Evolutionary conservation across 92 coral and sea anemone genomes (phyloP), one percentile per base, ranked within the genome.

Genomic region (Zoanthus gigantus): DNA sequence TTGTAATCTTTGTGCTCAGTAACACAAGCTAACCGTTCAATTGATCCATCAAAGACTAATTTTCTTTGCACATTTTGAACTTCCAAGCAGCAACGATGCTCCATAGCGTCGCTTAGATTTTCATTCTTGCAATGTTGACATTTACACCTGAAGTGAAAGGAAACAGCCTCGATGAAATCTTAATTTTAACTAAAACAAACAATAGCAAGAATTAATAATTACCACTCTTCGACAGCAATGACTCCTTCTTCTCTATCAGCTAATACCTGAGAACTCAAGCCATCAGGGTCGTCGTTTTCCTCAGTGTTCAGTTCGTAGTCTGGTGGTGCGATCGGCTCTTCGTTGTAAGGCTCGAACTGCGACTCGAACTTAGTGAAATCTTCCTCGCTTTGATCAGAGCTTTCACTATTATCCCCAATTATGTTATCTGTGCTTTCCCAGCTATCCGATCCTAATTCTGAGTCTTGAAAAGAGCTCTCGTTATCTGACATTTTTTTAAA

Each of bases 21-120:
- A 9, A 69, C 5, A 31, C 74, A 69, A 9, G 7, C 2, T 30
- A 30, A 44, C 3, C 30, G 30, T 13, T 69, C 46, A 44, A 69
- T 69, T 6, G 18, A 29, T 11, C 74, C 74, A 31, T 69, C 46
- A 14, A 69, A 69, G 7, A 69, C 74, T 15, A 30, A 29, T 31
- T 69, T 69, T 2, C 47, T 17, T 6, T 0, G 16, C 30, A 69
- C 10, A 0, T 69, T 16, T 5, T 30, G 45, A 44, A 74, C 78
- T 44, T 74, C 78, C 15, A 14, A 23, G 78, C 78, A 74, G 78
- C 56, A 71, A 45, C 75, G 48, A 71, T 74, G 57, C 44, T 74
- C 78, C 15, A 74, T 54, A 8, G 78, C 30, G 16, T 58, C 16
- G 42, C 28, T 74, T 45, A 45, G 56, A 54, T 74, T 74, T 44